Percentiles rank a stretch among this genome's conserved stretches.
These are phyloP conservation scores for Anodontia alba DNA, from an alignment of 2,888 invertebrate species.

Conservation along the genomic window DNA sequence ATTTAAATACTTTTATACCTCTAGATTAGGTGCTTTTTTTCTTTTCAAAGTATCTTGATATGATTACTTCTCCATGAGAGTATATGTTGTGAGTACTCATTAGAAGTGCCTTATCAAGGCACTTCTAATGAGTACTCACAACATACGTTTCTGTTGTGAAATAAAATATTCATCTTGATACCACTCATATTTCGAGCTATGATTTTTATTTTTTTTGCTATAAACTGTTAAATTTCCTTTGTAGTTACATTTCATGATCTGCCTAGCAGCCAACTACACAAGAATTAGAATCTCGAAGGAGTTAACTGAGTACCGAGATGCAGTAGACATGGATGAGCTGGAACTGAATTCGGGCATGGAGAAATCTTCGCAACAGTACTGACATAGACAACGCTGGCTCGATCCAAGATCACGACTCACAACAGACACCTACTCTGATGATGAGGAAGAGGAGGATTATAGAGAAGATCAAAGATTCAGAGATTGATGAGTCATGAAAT, in stretches of 20 bases:
- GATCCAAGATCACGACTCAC: slow-evolving; percentile 51
- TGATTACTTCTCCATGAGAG: too few species aligned
- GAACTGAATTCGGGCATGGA: slow-evolving; percentile 68
- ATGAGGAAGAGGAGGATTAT: slow-evolving; percentile 39
- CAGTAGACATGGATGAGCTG: slow-evolving; percentile 81
- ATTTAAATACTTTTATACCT: too few species aligned
- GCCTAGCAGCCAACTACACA: slow-evolving; percentile 82
- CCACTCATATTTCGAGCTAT: too few species aligned
- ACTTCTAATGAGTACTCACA: too few species aligned
- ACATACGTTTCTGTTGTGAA: too few species aligned
- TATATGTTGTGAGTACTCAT: too few species aligned
- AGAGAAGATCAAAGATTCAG: slow-evolving; percentile 18
- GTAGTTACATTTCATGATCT: slow-evolving; percentile 80
- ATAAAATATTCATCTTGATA: too few species aligned
- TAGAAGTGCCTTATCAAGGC: too few species aligned
- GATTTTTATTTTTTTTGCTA: background rate
- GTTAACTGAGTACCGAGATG: slow-evolving; percentile 82
- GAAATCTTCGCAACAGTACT: slow-evolving; percentile 52
- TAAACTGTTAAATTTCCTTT: too few species aligned
- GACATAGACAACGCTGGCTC: slow-evolving; percentile 61
- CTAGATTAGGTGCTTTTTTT: too few species aligned
- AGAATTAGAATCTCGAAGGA: slow-evolving; percentile 83
- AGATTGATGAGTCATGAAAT: background rate
- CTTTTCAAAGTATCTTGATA: too few species aligned
- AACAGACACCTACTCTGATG: slow-evolving; percentile 20